Conservation (phyloP, 1,140 invertebrate genomes). For the Ceratina calcarata region DNA sequence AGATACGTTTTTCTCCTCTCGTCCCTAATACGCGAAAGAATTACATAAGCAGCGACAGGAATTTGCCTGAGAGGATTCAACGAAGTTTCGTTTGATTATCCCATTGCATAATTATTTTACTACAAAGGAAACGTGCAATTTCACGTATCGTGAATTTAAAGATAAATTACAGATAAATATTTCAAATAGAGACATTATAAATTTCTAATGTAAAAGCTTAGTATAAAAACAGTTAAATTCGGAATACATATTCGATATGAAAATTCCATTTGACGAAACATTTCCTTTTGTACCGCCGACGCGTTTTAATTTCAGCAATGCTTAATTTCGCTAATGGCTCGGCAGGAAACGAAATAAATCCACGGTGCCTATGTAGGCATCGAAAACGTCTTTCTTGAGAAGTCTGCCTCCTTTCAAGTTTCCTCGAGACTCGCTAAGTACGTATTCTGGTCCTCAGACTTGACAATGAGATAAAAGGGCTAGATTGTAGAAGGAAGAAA, state of each 20-base stretch:
- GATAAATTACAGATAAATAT: too few species aligned
- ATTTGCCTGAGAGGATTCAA: too few species aligned
- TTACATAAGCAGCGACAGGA: too few species aligned
- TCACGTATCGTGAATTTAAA: too few species aligned
- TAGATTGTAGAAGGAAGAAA: conserved; percentile 1
- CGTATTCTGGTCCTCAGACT: conserved; percentile 16
- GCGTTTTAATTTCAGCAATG: background rate
- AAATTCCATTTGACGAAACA: background rate
- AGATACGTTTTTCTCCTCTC: background rate
- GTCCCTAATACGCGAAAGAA: background rate
- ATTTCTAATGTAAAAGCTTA: too few species aligned
- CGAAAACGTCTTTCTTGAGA: conserved; percentile 6
- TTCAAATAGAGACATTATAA: too few species aligned
- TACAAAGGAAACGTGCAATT: too few species aligned
- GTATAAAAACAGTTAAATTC: too few species aligned
- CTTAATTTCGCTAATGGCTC: conserved; percentile 30
- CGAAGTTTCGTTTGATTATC: too few species aligned
- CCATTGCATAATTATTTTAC: too few species aligned
- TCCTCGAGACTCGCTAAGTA: conserved; percentile 1
- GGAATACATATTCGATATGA: background rate
- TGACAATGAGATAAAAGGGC: conserved; percentile 10
- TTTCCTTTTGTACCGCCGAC: background rate
- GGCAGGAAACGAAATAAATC: conserved; percentile 13
- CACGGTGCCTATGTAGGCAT: background rate
- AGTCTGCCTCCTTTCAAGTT: conserved; percentile 17